phyloP scores from a whole-genome alignment of 2,888 invertebrate genomes.

The Sepioteuthis lessoniana region DNA sequence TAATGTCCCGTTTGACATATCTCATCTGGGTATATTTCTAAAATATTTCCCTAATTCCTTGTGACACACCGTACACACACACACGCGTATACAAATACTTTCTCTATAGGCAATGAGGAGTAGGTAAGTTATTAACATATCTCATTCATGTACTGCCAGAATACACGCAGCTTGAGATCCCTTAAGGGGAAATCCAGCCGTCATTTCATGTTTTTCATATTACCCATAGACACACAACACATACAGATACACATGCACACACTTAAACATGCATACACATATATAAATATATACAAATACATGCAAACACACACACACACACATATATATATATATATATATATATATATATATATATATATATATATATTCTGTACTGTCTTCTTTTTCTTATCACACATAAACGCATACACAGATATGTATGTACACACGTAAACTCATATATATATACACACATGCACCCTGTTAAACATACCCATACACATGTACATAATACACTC shows the following conservation, averaged over 20 bases:
- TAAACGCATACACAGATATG: too few relatives aligned
- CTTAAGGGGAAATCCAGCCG: background rate
- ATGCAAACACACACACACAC: background rate
- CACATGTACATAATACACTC: background rate
- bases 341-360: background rate
- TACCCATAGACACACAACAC: background rate
- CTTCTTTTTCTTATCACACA: too few relatives aligned
- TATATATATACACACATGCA: background rate
- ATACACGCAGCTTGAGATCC: background rate
- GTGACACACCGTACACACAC: background rate
- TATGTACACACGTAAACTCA: background rate
- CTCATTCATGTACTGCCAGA: background rate
- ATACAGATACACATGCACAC: background rate
- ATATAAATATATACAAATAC: background rate
- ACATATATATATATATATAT: background rate
- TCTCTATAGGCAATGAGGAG: background rate
- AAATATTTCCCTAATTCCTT: conserved; percentile 33
- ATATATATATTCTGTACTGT: too few relatives aligned
- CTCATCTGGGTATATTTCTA: conserved; percentile 14
- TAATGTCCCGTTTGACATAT: background rate
- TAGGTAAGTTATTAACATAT: background rate
- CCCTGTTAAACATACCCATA: background rate
- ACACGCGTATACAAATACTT: too few relatives aligned
- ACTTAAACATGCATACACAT: background rate
- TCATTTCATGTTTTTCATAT: background rate